These are phyloP conservation scores for Pemphredon lugubris DNA, from an alignment of 2,888 invertebrate genomes.

Conservation along the genomic window DNA sequence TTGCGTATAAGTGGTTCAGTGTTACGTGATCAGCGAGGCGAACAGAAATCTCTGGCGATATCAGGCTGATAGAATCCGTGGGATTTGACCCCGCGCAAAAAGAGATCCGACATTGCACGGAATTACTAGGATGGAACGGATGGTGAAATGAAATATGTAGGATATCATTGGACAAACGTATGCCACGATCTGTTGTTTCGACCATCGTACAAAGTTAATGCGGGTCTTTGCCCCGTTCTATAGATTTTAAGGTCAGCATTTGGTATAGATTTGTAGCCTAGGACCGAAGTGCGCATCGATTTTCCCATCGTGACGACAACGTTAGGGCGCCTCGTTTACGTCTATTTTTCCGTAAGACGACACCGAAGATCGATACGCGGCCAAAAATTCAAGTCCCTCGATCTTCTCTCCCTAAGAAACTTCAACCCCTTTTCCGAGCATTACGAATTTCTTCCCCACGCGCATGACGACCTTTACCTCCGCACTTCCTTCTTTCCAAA, in stretches of 20 bases:
- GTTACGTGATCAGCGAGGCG: not conserved
- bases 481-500: no score
- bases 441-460: no score
- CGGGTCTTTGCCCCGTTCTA: constrained; percentile 56
- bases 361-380: constrained; percentile 46
- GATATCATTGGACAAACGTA: no score
- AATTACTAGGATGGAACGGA: no score
- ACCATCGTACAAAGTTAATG: no score
- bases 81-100: no score
- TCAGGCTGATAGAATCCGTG: not conserved
- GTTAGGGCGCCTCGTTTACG: constrained; percentile 43
- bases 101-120: no score
- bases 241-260: constrained; percentile 65
- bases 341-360: constrained; percentile 51
- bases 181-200: no score
- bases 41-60: not conserved
- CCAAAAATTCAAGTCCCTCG: constrained; percentile 28
- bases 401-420: constrained; percentile 10
- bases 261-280: constrained; percentile 59
- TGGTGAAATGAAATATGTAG: no score
- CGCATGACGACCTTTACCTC: no score
- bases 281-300: constrained; percentile 68
- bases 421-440: no score
- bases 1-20: not conserved
- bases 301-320: constrained; percentile 56